Base-by-base conservation (phyloP, 2,113 vertebrate genomes). In the Gallinago undulata region DNA sequence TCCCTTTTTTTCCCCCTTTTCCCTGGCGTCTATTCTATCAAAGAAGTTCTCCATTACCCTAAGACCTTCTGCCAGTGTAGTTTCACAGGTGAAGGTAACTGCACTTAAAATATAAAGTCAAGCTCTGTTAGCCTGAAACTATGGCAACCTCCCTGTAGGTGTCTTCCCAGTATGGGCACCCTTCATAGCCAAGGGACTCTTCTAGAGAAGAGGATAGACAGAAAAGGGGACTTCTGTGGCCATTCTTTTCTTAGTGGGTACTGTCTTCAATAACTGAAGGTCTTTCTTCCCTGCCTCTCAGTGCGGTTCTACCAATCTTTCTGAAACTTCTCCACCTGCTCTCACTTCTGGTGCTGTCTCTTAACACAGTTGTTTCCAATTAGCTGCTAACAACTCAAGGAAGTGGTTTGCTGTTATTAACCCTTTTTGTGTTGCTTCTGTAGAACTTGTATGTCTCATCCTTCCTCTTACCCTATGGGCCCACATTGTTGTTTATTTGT, bases 341-440 rank as follows among this genome's bases (percentile, higher is more conserved):
- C 9, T 91, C 22, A 11, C 23, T 68, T 93, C 55, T 72, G 41
- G 33, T 89, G 43, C 63, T 39, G 18, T 45, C 30, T 91, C 87
- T 81, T 74, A 45, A 53, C 17, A 50, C 31, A 35, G 30, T 51
- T 82, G 37, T 87, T 95, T 90, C 64, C 23, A 47, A 2, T 59
- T 91, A 84, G 69, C 37, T 91, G 56, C 47, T 89, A 6, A 27
- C 50, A 63, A 25, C 30, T 60, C 41, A 39, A 89, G 92, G 89
- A 91, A 75, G 43, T 82, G 33, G 51, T 84, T 94, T 91, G 55
- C 80, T 84, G 48, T 77, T 84, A 45, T 70, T 95, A 89, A 84
- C 64, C n/a, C 50, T 93, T 92, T 56, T 77, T 63, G 22, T 72
- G n/a, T 67, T 94, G 47, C 41, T 84, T 80, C 56, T 80, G 19